Evolutionary conservation across 2,113 vertebrate species (phyloP).

Genomic region (Caranx melampygus): DNA sequence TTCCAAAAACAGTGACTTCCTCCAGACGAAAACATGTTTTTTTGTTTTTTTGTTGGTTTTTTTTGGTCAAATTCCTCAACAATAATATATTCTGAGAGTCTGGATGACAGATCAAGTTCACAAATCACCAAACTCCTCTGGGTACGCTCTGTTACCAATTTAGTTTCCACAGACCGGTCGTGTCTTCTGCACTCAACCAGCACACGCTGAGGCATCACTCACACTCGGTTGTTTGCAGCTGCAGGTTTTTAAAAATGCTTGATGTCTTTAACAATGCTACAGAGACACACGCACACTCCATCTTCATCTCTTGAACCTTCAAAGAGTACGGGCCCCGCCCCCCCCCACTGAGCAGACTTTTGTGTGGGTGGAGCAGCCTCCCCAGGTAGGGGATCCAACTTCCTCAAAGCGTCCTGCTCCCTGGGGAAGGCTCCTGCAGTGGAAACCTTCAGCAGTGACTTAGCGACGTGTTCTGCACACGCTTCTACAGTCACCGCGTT

Average conservation of each 20-base stretch:
- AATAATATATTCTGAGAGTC: background rate
- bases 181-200: background rate
- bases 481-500: background rate
- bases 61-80: background rate
- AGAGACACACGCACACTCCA: background rate
- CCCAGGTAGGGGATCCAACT: background rate
- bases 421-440: background rate
- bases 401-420: background rate
- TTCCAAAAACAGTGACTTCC: background rate
- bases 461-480: background rate
- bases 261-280: background rate
- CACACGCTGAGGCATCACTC: no score
- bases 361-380: background rate
- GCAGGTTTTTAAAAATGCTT: background rate
- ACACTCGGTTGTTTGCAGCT: no score
- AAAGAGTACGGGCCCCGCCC: background rate
- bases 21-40: background rate
- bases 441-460: no score
- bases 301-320: no score
- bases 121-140: background rate
- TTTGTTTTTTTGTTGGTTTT: no score
- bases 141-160: background rate
- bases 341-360: background rate
- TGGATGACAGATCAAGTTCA: background rate
- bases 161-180: background rate